Conservation (phyloP, 2,797 vertebrate species). For the Sarcoramphus papa region DNA sequence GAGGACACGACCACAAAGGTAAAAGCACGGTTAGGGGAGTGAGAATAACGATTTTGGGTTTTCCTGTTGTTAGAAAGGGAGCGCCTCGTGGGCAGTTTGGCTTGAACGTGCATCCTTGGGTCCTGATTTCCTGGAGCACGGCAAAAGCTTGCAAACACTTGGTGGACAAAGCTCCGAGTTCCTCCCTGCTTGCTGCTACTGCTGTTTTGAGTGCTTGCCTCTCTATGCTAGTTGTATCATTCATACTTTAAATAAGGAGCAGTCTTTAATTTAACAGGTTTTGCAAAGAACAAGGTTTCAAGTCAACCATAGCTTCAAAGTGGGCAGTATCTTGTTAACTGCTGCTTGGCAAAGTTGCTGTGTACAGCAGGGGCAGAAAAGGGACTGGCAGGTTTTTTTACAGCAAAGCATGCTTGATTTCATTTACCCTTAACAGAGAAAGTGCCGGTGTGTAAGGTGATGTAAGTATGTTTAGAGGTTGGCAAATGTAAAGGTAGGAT, state of each 20-base stretch:
- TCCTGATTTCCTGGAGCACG: accelerated
- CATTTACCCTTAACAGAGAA: neutral
- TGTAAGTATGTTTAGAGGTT: neutral
- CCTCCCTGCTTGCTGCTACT: neutral
- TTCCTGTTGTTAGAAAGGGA: neutral
- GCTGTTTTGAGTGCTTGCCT: neutral
- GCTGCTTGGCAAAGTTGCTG: neutral
- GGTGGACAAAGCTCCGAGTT: neutral
- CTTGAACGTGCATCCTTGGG: accelerated
- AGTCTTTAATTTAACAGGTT: neutral
- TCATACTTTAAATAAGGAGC: neutral
- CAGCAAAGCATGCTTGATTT: neutral
- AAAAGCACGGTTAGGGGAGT: neutral
- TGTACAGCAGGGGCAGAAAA: neutral
- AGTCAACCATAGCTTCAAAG: neutral
- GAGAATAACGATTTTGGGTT: neutral
- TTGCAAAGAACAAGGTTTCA: neutral
- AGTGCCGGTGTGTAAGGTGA: neutral
- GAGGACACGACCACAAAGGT: neutral
- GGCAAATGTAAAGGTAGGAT: neutral
- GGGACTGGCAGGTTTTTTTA: neutral
- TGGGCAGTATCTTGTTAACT: neutral
- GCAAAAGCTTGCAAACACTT: neutral
- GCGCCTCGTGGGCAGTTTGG: accelerated
- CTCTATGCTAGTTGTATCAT: neutral